Percentiles rank a stretch among this genome's conserved stretches.
Conservation (phyloP, 2,797 vertebrate genomes). For the Neosalanx taihuensis region DNA sequence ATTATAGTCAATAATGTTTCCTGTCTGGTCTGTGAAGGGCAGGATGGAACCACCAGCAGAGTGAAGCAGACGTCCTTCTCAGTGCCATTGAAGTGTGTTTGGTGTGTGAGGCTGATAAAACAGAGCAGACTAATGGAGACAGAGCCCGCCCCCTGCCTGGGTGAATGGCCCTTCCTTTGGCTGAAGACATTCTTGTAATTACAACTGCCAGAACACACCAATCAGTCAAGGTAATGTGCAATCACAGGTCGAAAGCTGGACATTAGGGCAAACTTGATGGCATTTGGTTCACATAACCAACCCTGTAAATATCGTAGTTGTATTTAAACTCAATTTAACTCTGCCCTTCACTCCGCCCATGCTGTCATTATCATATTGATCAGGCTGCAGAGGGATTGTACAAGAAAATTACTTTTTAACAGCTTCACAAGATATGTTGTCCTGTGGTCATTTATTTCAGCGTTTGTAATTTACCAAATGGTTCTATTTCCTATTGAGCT, state of each 20-base stretch:
- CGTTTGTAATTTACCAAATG: background rate
- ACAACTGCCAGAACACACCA: constrained; percentile 48
- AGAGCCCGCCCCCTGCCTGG: constrained; percentile 57
- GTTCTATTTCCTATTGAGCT: background rate
- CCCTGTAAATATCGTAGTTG: constrained; percentile 27
- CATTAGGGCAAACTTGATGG: constrained; percentile 56
- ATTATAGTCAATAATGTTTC: constrained; percentile 26
- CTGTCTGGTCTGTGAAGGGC: constrained; percentile 36
- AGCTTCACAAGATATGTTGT: background rate
- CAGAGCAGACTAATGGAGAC: constrained; percentile 65
- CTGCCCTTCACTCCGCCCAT: constrained; percentile 17
- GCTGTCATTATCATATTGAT: constrained; percentile 25
- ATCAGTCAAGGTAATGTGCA: constrained; percentile 66
- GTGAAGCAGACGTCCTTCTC: constrained; percentile 56
- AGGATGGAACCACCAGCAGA: constrained; percentile 35
- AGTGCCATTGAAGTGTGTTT: constrained; percentile 48
- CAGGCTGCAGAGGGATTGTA: constrained; percentile 27
- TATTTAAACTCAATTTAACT: constrained; percentile 8
- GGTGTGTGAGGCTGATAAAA: constrained; percentile 51
- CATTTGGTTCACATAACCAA: constrained; percentile 50
- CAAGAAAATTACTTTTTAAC: background rate
- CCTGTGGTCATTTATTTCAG: background rate
- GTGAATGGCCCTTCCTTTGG: constrained; percentile 48
- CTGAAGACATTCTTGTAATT: constrained; percentile 51
- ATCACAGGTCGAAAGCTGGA: constrained; percentile 62